Base-by-base conservation (phyloP, 2,113 vertebrate species). In the Otis tarda region DNA sequence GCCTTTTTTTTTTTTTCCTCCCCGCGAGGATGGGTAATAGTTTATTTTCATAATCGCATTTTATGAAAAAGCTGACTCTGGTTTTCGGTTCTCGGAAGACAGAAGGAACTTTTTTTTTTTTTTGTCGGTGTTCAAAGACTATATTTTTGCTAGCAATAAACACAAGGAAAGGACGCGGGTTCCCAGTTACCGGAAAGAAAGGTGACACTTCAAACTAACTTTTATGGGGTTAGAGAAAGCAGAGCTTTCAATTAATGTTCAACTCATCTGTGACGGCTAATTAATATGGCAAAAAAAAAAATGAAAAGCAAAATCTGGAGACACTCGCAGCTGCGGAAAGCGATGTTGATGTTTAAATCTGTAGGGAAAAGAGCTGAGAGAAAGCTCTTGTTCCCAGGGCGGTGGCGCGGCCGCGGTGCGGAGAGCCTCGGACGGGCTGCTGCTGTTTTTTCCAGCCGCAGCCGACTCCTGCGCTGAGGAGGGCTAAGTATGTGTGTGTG, bases 151-250 rank as follows among this genome's bases (percentile, higher is more conserved):
- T 49, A 1, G 3, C 83, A 84, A 64, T 96, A 87, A 95, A 95
- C 83, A 88, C 85, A 47, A 50, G 65, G 52, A 91, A 79, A 87
- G 52, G 65, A 91, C 43, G 61, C 50, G 89, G 87, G 45, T 69
- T 95, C 70, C 50, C 67, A 82, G 94, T 92, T 77, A 89, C 92
- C 94, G 94, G 95, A 96, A 96, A 94, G 94, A 95, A 96, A 97
- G 95, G 95, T 96, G 96, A 94, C 94, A 94, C 89, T 96, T 96
- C 83, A 89, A 91, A 91, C 94, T 67, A 89, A 65, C 43, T 94
- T 97, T 92, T 96, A 96, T 83, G 59, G n/a, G 91, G 67, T 90
- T 90, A 92, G 87, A 84, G 64, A 96, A 97, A 87, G 93, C 83
- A 94, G 89, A 85, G 56, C 88, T 95, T 91, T 83, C 80, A 93